phyloP scores from a whole-genome alignment of 2,797 vertebrate genomes.

The Peromyscus aztecus region DNA sequence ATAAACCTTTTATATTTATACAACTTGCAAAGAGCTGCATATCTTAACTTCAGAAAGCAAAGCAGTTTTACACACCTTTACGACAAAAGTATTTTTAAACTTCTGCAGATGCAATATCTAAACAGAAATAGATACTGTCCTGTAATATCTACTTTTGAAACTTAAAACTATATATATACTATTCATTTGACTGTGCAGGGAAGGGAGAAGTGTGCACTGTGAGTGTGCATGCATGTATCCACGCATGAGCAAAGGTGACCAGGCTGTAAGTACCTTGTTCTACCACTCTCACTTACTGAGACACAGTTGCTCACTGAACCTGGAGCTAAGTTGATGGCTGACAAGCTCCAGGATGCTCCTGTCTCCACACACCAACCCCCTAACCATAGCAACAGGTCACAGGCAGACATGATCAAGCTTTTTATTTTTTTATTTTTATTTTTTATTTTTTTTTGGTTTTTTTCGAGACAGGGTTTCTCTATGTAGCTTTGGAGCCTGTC shows the following conservation, averaged over 20 bases:
- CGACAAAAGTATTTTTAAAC: conserved; percentile 38
- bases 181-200: neutral
- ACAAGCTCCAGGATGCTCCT: neutral
- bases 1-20: conserved; percentile 18
- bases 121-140: conserved; percentile 52
- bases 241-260: neutral
- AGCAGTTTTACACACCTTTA: conserved; percentile 3
- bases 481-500: no score
- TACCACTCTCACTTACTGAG: neutral
- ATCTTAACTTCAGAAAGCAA: conserved; percentile 50
- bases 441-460: no score
- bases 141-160: conserved; percentile 2
- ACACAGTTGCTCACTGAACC: neutral
- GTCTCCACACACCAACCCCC: neutral
- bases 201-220: no score
- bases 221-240: neutral
- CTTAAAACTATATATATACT: neutral
- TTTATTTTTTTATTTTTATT: no score
- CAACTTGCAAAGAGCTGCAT: conserved; percentile 47
- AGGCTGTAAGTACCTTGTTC: neutral
- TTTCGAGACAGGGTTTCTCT: no score
- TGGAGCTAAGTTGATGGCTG: neutral
- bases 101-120: neutral
- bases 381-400: neutral
- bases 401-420: neutral